Base-by-base conservation (phyloP, 2,113 vertebrate species). In the Spilogale gracilis region DNA sequence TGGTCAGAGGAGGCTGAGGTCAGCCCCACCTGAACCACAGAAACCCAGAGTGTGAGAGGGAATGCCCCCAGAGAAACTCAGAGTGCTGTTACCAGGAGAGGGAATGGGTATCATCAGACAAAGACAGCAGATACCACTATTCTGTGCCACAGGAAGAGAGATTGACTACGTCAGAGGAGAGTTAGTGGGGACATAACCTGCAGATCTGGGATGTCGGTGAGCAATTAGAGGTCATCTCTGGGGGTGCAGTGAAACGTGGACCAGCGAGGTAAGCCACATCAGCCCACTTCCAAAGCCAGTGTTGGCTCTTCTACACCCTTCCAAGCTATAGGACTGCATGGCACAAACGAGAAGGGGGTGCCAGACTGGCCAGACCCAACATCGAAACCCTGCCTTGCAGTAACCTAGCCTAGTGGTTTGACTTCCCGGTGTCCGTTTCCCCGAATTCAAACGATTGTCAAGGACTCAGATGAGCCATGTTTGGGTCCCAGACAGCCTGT, bases 201-300 rank as follows among this genome's bases (percentile, higher is more conserved):
- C 43, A 23, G 16, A 56, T 71, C 12, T 86, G 38, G 45, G 13
- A 38, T 45, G 45, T 27, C 32, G 17, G 14, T 2, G 38, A 43
- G 21, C 14, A 67, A 43, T 76, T 25, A 23, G 32, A n/a, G 18
- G 5, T 38, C 48, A 16, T 25, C n/a, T 30, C 1, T 1, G 4
- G 32, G 50, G 56, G 6, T 1, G 7, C 23, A 43, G 30, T 13
- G 32, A 21, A 56, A 50, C 16, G 1, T 1, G 61, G 27, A 30
- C 69, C 14, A 0, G 2, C 0, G 14, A 5, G 9, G 9, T 1
- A 17, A 43, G 10, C 82, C 58, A 7, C 20, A 2, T 21, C 2
- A 38, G 58, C 8, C 48, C 2, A 0, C 43, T 78, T 45, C 61
- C 50, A 78, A 25, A 73, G 27, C n/a, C 18, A 5, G 0, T 2